A percentile compares a stretch with the other conserved stretches of the same genome.
Conservation (phyloP, 2,888 invertebrate species). For the Aproaerema taeniolella region DNA sequence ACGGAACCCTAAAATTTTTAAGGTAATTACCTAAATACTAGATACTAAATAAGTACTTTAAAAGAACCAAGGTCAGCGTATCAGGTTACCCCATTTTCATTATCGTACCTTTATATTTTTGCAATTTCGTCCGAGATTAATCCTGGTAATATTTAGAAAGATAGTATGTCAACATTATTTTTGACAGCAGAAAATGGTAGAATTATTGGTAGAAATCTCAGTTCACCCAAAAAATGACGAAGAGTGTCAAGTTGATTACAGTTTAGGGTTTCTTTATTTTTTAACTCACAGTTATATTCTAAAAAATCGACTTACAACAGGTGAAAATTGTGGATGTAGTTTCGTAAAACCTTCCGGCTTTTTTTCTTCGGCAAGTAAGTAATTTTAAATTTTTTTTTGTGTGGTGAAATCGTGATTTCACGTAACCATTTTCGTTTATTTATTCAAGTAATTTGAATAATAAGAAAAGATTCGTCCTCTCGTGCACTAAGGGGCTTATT, state of each 20-base stretch:
- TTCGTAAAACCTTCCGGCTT: too few species aligned
- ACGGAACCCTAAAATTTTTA: too few species aligned
- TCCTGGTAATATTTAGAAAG: constrained; percentile 17
- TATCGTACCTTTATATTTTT: too few species aligned
- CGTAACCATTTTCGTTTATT: constrained; percentile 28
- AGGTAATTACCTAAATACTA: too few species aligned
- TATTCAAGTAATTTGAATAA: constrained; percentile 15
- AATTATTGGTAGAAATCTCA: constrained; percentile 17
- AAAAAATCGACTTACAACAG: constrained; percentile 12
- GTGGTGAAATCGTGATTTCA: constrained; percentile 29
- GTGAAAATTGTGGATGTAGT: constrained; percentile 21
- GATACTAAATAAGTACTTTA: too few species aligned
- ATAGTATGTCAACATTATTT: constrained; percentile 14
- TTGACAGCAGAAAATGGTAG: constrained; percentile 20
- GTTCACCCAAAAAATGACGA: constrained; percentile 50
- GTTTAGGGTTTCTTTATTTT: constrained; percentile 37
- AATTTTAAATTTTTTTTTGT: constrained; percentile 12
- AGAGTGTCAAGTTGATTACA: constrained; percentile 45
- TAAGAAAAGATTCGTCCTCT: neutral
- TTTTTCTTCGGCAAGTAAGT: constrained; percentile 26
- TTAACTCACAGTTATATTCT: constrained; percentile 27
- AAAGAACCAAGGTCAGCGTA: too few species aligned
- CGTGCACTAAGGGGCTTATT: too few species aligned
- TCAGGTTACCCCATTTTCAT: too few species aligned
- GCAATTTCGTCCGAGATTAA: too few species aligned